phyloP scores from a whole-genome alignment of 1,140 invertebrate species.

The Thrips palmi region DNA sequence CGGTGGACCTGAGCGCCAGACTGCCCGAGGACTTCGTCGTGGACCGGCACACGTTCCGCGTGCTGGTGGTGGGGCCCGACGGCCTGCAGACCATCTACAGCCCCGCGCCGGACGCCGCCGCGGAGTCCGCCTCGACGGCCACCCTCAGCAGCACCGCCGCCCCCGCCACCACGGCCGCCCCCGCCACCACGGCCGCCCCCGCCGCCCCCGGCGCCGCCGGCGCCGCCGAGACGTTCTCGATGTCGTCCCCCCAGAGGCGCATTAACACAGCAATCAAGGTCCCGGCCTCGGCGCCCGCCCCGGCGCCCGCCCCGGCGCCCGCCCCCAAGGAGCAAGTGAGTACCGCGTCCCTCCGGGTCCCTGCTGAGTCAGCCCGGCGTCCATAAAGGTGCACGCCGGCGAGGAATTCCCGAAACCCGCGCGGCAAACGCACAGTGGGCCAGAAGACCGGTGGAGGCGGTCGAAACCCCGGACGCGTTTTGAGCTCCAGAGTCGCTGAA shows the following conservation, averaged over 20 bases:
- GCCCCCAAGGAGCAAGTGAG: not conserved
- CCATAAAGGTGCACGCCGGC: conserved; percentile 28
- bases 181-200: conserved; percentile 7
- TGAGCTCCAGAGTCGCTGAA: too few relatives aligned
- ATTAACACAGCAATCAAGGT: conserved; percentile 1
- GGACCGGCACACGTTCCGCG: conserved; percentile 36
- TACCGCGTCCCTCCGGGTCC: not conserved
- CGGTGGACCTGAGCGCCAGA: conserved; percentile 33
- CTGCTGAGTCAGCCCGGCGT: not conserved
- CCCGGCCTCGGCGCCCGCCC: conserved; percentile 10
- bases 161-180: conserved; percentile 5
- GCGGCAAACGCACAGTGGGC: conserved; percentile 27
- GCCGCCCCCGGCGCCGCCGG: conserved; percentile 9
- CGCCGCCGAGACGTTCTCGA: too few relatives aligned
- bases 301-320: conserved; percentile 7
- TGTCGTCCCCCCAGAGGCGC: too few relatives aligned
- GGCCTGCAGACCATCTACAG: conserved; percentile 46
- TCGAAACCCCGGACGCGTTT: conserved; percentile 19
- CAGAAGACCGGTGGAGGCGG: conserved; percentile 25
- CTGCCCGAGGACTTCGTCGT: conserved; percentile 35
- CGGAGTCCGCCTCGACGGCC: conserved; percentile 20
- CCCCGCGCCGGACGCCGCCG: conserved; percentile 27
- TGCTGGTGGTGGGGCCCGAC: conserved; percentile 40
- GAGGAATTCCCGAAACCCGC: conserved; percentile 35
- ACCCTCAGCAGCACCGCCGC: not conserved